These are phyloP conservation scores for Rhadinocentrus ornatus DNA, from an alignment of 2,797 vertebrate genomes.

Conservation along the genomic window DNA sequence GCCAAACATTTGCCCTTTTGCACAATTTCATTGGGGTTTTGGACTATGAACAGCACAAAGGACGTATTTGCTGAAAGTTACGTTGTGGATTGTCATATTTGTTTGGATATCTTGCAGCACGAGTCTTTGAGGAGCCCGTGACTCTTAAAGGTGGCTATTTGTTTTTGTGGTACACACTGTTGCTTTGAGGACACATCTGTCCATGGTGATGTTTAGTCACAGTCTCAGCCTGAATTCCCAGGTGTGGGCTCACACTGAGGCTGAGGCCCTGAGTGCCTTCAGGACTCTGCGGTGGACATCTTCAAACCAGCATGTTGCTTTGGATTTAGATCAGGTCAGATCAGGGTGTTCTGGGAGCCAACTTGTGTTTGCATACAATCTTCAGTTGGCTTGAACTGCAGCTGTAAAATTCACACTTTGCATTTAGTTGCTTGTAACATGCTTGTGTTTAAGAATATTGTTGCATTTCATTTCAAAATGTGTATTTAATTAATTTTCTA, in stretches of 20 bases:
- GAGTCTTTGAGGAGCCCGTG: constrained; percentile 9
- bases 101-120: constrained; percentile 10
- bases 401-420: background rate
- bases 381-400: background rate
- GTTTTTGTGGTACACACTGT: constrained; percentile 26
- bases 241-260: constrained; percentile 67
- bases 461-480: background rate
- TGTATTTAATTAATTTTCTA: background rate
- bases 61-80: background rate
- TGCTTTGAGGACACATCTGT: constrained; percentile 63
- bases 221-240: constrained; percentile 64
- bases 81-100: background rate
- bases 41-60: background rate
- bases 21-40: background rate
- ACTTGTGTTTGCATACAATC: background rate
- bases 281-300: constrained; percentile 37
- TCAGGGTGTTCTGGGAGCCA: background rate
- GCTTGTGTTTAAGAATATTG: background rate
- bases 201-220: constrained; percentile 60
- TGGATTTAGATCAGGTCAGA: constrained; percentile 16
- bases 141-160: constrained; percentile 52
- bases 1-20: background rate
- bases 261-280: constrained; percentile 41
- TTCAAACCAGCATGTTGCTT: constrained; percentile 60
- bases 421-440: background rate